Conservation (phyloP, 2,113 vertebrate species). For the Salvelinus sp. region DNA sequence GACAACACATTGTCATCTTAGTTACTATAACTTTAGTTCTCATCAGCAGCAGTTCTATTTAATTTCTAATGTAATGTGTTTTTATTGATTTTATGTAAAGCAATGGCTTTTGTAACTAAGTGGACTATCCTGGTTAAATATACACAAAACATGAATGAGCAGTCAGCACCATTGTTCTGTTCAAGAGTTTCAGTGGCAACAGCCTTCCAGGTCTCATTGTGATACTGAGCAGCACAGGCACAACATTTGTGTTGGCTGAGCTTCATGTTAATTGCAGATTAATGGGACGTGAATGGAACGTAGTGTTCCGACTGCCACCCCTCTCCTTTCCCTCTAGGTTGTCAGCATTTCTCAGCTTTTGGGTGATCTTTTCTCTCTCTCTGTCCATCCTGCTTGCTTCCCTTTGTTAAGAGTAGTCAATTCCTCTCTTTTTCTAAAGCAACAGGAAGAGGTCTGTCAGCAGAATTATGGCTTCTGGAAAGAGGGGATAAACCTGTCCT, state of each 20-base stretch:
- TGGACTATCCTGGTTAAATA: too few species aligned
- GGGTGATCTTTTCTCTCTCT: conserved; percentile 9
- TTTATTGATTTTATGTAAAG: too few species aligned
- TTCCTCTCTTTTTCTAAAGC: conserved; percentile 36
- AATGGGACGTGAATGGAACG: conserved; percentile 27
- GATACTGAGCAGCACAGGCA: not conserved
- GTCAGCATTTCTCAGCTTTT: conserved; percentile 58
- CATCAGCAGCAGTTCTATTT: too few species aligned
- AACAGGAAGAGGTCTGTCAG: conserved; percentile 66
- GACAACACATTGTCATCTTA: too few species aligned
- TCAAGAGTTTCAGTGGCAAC: not conserved
- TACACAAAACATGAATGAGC: too few species aligned
- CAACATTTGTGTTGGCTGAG: conserved; percentile 50
- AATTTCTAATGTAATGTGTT: too few species aligned
- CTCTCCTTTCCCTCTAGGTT: not conserved
- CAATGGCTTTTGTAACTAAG: too few species aligned
- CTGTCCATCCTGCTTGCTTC: conserved; percentile 47
- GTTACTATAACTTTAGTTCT: too few species aligned
- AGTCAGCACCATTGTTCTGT: not conserved
- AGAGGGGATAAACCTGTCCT: conserved; percentile 33
- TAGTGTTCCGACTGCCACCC: conserved; percentile 28
- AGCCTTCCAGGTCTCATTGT: conserved; percentile 14
- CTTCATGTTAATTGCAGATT: conserved; percentile 32
- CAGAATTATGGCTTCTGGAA: conserved; percentile 59
- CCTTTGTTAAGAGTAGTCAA: conserved; percentile 41